Conservation (phyloP, 1,140 invertebrate species). For the Lordiphosa stackelbergi region DNA sequence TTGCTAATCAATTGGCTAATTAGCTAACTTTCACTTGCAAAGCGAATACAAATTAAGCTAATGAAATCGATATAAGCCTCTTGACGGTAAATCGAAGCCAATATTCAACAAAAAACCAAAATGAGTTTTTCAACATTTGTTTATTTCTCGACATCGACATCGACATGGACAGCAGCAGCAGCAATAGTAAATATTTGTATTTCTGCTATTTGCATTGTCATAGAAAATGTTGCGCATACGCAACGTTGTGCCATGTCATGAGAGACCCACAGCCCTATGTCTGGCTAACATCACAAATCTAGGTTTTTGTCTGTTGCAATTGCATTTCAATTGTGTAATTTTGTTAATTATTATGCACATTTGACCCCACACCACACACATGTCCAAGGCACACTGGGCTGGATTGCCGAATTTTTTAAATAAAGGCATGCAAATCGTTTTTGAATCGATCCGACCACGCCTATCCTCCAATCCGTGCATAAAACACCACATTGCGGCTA, state of each 20-base stretch:
- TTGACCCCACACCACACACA: conserved; percentile 16
- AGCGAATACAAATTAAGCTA: conserved; percentile 11
- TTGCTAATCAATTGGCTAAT: conserved; percentile 27
- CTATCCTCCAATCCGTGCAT: too few species aligned
- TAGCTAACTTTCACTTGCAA: conserved; percentile 19
- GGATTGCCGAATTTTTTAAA: conserved; percentile 21
- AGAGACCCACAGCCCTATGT: neutral
- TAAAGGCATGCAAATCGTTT: conserved; percentile 10
- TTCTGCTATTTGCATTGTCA: conserved; percentile 14
- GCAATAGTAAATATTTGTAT: conserved; percentile 24
- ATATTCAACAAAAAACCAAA: conserved; percentile 38
- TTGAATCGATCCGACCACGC: too few species aligned
- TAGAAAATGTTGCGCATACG: conserved; percentile 47
- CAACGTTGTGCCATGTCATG: conserved; percentile 21
- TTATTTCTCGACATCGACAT: conserved; percentile 1
- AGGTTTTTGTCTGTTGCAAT: conserved; percentile 11
- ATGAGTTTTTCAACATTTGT: conserved; percentile 48
- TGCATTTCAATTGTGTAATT: conserved; percentile 22
- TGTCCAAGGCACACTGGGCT: neutral
- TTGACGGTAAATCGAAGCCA: conserved; percentile 36
- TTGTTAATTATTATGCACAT: conserved; percentile 45
- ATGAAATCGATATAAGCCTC: conserved; percentile 37
- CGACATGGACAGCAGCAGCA: too few species aligned
- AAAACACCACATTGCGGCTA: too few species aligned
- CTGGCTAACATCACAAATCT: neutral